A percentile compares a stretch with the other conserved stretches of the same genome.
These are phyloP conservation scores for Sycophaga agraensis DNA, from an alignment of 1,140 invertebrate species.

Conservation along the genomic window DNA sequence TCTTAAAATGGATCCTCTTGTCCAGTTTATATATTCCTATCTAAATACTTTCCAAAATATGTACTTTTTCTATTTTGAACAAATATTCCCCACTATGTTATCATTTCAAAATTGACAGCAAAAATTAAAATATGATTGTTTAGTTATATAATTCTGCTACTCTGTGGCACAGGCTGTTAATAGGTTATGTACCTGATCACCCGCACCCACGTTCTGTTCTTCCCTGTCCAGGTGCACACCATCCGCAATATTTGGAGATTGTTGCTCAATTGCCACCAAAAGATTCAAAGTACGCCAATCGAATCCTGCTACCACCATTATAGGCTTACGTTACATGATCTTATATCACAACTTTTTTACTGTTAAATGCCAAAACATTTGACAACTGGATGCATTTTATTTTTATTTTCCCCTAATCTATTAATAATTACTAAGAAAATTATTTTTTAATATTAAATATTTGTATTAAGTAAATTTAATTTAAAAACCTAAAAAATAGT, in stretches of 20 bases:
- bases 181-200: constrained; percentile 89
- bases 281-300: constrained; percentile 99
- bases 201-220: constrained; percentile 95
- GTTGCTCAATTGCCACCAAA: constrained; percentile 95
- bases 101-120: constrained; percentile 12
- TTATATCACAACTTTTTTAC: constrained; percentile 22
- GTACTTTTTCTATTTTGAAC: constrained; percentile 2
- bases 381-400: constrained; percentile 9
- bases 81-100: constrained; percentile 2
- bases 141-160: constrained; percentile 41
- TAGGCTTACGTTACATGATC: constrained; percentile 52
- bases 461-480: neutral
- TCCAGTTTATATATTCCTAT: constrained; percentile 6
- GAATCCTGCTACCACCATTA: constrained; percentile 74
- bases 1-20: constrained; percentile 18
- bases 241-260: constrained; percentile 95
- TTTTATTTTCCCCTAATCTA: neutral
- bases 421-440: neutral
- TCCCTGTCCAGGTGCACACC: constrained; percentile 90
- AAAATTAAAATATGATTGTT: constrained; percentile 32
- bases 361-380: neutral
- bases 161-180: constrained; percentile 55
- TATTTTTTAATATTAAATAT: neutral
- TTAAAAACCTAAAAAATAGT: neutral
- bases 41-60: neutral